Evolutionary conservation across 2,113 vertebrate genomes (phyloP), one percentile per base, ranked within the genome.

Genomic region (Oryzias melastigma): DNA sequence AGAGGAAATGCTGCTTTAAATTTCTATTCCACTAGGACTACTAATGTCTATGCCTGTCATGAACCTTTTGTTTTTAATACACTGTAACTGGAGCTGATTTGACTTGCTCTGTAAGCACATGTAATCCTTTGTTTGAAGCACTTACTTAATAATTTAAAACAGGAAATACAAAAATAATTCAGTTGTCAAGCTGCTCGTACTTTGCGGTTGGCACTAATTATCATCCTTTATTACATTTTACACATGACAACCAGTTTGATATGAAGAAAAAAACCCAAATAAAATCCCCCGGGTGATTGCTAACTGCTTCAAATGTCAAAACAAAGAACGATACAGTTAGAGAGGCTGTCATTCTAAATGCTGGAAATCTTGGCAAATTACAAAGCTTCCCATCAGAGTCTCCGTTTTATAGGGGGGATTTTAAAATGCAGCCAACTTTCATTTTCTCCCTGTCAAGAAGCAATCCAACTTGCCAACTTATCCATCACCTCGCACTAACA

Each of bases 401-500:
- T 75, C 55, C 58, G 51, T 73, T 68, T 73, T 60, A 35, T 10
- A 70, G 20, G 24, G 24, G 75, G 59, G 45, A 29, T 71, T 61
- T 81, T 17, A 59, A 75, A 80, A 75, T 52, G 56, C 64, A 59
- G 62, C 48, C 25, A 5, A 53, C 46, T 78, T 72, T 43, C 62
- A 62, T 81, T 83, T 63, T 53, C 65, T 73, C 49, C 48, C 66
- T 75, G 80, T 86, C 80, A 72, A 54, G 72, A 66, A 71, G 59
- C 64, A 59, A 78, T 69, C 41, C 18, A 35, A 70, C 52, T 57
- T 65, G 58, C 65, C 68, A 72, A 51, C 50, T 70, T 69, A 84
- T 87, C 83, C 73, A 80, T 85, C 85, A 87, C 62, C 77, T 53
- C 84, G 19, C 81, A 89, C 76, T 72, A 88, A 82, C 75, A 80